These are phyloP conservation scores for Andrena trimmerana DNA, from an alignment of 2,888 invertebrate species.

Conservation along the genomic window DNA sequence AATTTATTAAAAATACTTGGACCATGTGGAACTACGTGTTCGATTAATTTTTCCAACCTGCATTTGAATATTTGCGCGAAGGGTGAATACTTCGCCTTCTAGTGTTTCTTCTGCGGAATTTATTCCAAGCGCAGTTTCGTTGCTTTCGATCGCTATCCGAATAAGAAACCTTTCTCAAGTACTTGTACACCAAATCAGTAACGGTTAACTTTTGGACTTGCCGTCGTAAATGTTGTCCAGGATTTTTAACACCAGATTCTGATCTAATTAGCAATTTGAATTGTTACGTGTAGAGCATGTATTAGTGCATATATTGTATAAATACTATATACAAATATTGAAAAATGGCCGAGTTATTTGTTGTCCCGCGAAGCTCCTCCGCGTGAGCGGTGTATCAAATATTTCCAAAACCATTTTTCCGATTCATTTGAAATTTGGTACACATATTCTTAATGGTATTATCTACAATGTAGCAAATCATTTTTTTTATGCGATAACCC, in stretches of 20 bases:
- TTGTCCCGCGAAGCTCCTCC: too few relatives aligned
- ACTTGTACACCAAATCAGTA: constrained; percentile 73
- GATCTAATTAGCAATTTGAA: constrained; percentile 14
- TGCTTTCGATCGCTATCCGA: constrained; percentile 28
- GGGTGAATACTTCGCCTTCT: constrained; percentile 29
- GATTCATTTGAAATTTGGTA: too few relatives aligned
- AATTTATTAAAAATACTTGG: neutral
- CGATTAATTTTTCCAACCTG: constrained; percentile 16
- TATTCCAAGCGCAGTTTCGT: constrained; percentile 53
- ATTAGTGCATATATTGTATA: too few relatives aligned
- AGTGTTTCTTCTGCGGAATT: constrained; percentile 54
- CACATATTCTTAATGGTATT: too few relatives aligned
- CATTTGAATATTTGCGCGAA: neutral
- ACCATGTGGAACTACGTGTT: neutral
- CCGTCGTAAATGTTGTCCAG: neutral
- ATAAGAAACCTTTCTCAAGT: constrained; percentile 52
- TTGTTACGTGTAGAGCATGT: neutral
- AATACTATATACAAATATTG: too few relatives aligned
- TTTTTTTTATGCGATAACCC: too few relatives aligned
- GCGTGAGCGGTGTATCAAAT: too few relatives aligned
- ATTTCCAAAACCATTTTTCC: too few relatives aligned
- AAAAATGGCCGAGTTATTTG: too few relatives aligned
- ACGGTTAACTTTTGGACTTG: constrained; percentile 54
- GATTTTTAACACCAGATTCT: neutral
- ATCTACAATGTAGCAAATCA: too few relatives aligned